A percentile compares a stretch with the other conserved stretches of the same genome.
phyloP scores from a whole-genome alignment of 2,888 invertebrate species.

The Hetaerina titia region DNA sequence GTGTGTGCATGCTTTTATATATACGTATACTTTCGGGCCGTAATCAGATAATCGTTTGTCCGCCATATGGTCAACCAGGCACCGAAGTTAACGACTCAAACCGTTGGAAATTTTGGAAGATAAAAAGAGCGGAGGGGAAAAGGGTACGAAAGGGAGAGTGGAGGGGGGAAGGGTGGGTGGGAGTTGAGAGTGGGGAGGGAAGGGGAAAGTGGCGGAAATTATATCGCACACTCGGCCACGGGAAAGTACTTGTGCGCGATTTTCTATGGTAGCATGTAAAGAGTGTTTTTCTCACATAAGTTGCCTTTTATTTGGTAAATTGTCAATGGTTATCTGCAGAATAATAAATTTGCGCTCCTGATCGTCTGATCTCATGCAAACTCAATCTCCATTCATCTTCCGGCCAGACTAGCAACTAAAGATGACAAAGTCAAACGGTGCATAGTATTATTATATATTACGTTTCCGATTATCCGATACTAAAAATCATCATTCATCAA shows the following conservation, averaged over 20 bases:
- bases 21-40: slow-evolving; percentile 7
- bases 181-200: neutral
- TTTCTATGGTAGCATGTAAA: too few relatives aligned
- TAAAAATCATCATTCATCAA: too few relatives aligned
- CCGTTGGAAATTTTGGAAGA: slow-evolving; percentile 48
- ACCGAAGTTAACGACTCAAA: slow-evolving; percentile 32
- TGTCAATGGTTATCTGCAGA: too few relatives aligned
- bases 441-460: too few relatives aligned
- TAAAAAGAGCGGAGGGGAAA: neutral
- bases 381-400: too few relatives aligned
- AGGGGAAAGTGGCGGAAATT: neutral
- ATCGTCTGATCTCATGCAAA: too few relatives aligned
- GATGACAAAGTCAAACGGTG: too few relatives aligned
- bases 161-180: neutral
- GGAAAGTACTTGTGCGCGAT: neutral
- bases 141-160: neutral
- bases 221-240: neutral
- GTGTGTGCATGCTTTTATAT: neutral
- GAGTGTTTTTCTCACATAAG: too few relatives aligned
- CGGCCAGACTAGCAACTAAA: too few relatives aligned
- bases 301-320: too few relatives aligned
- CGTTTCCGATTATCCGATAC: too few relatives aligned
- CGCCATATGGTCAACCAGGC: slow-evolving; percentile 63
- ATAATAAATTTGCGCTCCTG: too few relatives aligned
- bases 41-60: slow-evolving; percentile 64